Percentiles rank a stretch among this genome's conserved stretches.
Evolutionary conservation across 1,140 invertebrate genomes (phyloP).

Genomic region (Neuroterus valhalla): DNA sequence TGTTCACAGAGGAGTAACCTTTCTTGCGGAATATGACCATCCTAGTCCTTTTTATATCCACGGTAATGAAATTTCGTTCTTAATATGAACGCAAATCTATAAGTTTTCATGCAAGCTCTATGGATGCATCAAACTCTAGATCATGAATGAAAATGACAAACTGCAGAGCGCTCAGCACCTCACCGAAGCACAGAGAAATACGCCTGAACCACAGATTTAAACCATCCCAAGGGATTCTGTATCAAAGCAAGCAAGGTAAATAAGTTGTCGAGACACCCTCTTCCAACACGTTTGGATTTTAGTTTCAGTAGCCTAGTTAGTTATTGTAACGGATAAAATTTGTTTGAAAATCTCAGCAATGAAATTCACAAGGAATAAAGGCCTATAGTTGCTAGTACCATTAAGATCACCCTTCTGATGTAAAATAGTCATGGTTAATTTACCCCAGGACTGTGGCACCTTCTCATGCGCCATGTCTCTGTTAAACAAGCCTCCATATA

Average conservation of each 20-base stretch:
- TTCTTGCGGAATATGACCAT: neutral
- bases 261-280: neutral
- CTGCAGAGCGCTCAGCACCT: neutral
- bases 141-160: neutral
- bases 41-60: neutral
- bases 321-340: neutral
- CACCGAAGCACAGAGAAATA: neutral
- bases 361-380: conserved; percentile 29
- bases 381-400: conserved; percentile 38
- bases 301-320: neutral
- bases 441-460: conserved; percentile 33
- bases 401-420: conserved; percentile 37
- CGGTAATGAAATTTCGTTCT: neutral
- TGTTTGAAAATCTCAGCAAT: neutral
- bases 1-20: neutral
- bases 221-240: neutral
- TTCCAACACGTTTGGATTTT: neutral
- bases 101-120: neutral
- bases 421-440: conserved; percentile 22
- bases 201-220: neutral
- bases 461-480: conserved; percentile 28
- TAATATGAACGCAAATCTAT: neutral
- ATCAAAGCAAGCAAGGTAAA: neutral
- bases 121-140: neutral
- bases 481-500: conserved; percentile 34